Evolutionary conservation across 2,113 vertebrate species (phyloP).

Genomic region (cattle (Bos taurus)): DNA sequence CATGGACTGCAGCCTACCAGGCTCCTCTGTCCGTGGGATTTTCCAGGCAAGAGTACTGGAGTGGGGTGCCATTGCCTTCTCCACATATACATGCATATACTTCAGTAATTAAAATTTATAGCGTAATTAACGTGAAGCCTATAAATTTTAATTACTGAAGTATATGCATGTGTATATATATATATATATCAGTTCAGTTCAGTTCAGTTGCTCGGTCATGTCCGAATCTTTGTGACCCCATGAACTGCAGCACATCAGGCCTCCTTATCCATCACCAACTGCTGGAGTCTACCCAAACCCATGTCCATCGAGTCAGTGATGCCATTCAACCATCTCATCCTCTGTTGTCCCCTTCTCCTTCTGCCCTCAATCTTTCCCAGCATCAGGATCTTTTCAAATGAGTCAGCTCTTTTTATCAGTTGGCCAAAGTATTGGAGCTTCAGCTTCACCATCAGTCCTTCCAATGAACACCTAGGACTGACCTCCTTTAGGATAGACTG

Average conservation of each 20-base stretch:
- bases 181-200: neutral
- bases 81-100: neutral
- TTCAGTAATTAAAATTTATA: constrained; percentile 15
- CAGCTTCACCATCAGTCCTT: neutral
- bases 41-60: too few species aligned
- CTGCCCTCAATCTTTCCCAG: neutral
- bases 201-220: neutral
- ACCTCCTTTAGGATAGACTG: neutral
- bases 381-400: neutral
- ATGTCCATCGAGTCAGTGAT: neutral
- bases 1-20: too few species aligned
- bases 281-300: neutral
- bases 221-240: neutral
- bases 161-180: too few species aligned
- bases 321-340: neutral
- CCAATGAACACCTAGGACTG: neutral
- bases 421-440: neutral
- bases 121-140: neutral
- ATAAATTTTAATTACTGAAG: too few species aligned
- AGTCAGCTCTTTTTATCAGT: neutral
- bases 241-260: rapidly evolving
- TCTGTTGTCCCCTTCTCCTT: neutral
- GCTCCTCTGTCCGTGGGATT: too few species aligned
- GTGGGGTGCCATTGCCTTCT: too few species aligned
- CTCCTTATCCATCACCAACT: neutral